Evolutionary conservation across 2,888 invertebrate species (phyloP).

Genomic region (Acholoe squamosa): DNA sequence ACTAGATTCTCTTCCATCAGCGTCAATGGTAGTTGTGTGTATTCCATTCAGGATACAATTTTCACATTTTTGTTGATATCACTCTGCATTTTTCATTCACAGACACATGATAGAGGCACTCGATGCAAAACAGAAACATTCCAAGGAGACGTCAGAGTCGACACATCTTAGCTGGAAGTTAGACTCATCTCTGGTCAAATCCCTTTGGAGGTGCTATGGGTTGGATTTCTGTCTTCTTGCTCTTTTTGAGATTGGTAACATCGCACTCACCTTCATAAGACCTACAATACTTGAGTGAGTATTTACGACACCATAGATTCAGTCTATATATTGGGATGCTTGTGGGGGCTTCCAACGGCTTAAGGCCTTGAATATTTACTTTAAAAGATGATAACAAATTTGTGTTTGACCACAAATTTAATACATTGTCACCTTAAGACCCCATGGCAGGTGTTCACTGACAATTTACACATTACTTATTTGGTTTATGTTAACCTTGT

Average conservation of each 20-base stretch:
- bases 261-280: slow-evolving; percentile 56
- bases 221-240: slow-evolving; percentile 31
- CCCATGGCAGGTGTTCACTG: too few relatives aligned
- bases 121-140: background rate
- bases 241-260: slow-evolving; percentile 46
- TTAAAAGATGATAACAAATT: too few relatives aligned
- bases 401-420: too few relatives aligned
- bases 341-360: too few relatives aligned
- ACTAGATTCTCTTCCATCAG: too few relatives aligned
- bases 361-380: too few relatives aligned
- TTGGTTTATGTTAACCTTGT: too few relatives aligned
- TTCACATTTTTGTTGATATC: background rate
- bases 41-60: too few relatives aligned
- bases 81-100: background rate
- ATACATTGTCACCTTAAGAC: too few relatives aligned
- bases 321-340: background rate
- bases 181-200: slow-evolving; percentile 17
- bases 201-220: slow-evolving; percentile 16
- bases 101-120: background rate
- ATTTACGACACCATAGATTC: background rate
- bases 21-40: too few relatives aligned
- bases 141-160: background rate
- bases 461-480: too few relatives aligned
- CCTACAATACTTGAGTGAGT: slow-evolving; percentile 60
- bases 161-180: background rate